Conservation (phyloP, 2,888 invertebrate genomes). For the Ochropleura plecta region DNA sequence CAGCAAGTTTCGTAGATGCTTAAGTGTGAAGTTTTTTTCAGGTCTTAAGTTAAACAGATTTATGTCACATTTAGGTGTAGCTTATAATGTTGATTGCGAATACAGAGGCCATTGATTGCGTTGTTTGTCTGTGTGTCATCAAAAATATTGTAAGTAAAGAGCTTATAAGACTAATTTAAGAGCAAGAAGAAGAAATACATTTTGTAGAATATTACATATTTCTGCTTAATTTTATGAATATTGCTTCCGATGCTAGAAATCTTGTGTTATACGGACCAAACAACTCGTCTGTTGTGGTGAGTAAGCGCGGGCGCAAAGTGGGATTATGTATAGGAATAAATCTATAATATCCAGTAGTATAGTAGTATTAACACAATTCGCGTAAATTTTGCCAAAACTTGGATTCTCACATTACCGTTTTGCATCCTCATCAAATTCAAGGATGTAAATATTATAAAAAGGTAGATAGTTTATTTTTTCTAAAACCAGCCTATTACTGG, state of each 20-base stretch:
- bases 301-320: too few relatives aligned
- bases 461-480: too few relatives aligned
- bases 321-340: not conserved
- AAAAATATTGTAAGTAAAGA: not conserved
- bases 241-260: too few relatives aligned
- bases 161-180: not conserved
- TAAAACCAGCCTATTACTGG: too few relatives aligned
- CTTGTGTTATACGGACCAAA: too few relatives aligned
- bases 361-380: not conserved
- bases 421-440: too few relatives aligned
- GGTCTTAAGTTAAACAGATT: constrained; percentile 76
- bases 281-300: too few relatives aligned
- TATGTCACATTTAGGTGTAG: constrained; percentile 76
- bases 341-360: not conserved
- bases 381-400: not conserved
- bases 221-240: too few relatives aligned
- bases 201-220: too few relatives aligned
- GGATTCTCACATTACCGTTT: too few relatives aligned
- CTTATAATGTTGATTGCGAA: constrained; percentile 55
- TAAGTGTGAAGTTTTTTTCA: constrained; percentile 75
- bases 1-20: not conserved
- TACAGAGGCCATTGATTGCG: constrained; percentile 38
- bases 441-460: too few relatives aligned
- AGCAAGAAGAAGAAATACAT: too few relatives aligned
- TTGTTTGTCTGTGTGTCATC: constrained; percentile 34